Evolutionary conservation across 2,888 invertebrate species (phyloP).

Genomic region (Odontocerum albicorne): DNA sequence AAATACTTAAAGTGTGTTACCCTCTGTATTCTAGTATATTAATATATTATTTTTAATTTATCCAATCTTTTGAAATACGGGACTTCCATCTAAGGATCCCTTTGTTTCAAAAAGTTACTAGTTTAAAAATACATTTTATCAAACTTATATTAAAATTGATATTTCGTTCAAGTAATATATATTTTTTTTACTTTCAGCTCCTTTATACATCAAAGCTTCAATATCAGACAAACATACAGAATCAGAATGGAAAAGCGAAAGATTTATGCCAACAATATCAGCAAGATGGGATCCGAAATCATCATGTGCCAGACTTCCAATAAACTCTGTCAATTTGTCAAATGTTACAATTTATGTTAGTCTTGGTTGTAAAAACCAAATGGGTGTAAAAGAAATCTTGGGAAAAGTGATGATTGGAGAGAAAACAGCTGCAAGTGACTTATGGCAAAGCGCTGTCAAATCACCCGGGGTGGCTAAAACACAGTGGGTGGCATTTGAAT

Average conservation of each 20-base stretch:
- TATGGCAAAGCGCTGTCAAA: conserved; percentile 63
- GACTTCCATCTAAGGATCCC: too few species aligned
- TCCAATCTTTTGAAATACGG: too few species aligned
- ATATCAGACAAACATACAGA: conserved; percentile 68
- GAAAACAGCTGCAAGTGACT: conserved; percentile 58
- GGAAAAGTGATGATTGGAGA: conserved; percentile 68
- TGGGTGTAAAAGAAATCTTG: conserved; percentile 68
- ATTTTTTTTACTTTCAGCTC: conserved; percentile 49
- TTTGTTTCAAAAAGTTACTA: too few species aligned
- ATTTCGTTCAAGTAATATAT: background rate
- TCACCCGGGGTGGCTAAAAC: conserved; percentile 59
- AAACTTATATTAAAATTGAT: too few species aligned
- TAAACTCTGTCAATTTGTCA: conserved; percentile 63
- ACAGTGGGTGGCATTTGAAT: conserved; percentile 61
- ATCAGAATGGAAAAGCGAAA: conserved; percentile 71
- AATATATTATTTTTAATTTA: too few species aligned
- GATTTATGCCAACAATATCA: conserved; percentile 75
- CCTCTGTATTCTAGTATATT: too few species aligned
- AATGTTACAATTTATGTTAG: conserved; percentile 67
- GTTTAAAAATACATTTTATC: too few species aligned
- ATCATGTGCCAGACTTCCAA: conserved; percentile 63
- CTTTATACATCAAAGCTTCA: conserved; percentile 76
- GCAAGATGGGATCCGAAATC: conserved; percentile 71
- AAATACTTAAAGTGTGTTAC: too few species aligned
- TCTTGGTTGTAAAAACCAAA: conserved; percentile 65